These are phyloP conservation scores for Nothocercus julius DNA, from an alignment of 2,113 vertebrate genomes.

Conservation along the genomic window DNA sequence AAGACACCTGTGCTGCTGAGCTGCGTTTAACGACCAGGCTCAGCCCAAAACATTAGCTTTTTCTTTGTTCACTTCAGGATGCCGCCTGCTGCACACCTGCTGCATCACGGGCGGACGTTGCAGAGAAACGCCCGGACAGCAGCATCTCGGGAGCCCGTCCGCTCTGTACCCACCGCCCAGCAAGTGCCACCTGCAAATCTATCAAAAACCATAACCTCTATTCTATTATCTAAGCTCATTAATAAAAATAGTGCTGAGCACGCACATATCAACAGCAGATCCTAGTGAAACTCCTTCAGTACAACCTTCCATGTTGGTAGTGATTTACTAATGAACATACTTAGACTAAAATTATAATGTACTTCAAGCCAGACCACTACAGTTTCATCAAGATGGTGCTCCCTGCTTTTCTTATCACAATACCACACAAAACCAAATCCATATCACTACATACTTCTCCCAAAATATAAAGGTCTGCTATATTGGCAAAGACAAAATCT, in stretches of 20 bases:
- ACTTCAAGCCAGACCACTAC: neutral
- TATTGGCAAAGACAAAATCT: neutral
- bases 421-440: neutral
- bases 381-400: neutral
- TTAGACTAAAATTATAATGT: neutral
- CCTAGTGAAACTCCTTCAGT: neutral
- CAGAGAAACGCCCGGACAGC: neutral
- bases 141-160: accelerated
- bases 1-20: neutral
- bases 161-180: neutral
- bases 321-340: neutral
- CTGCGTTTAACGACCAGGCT: neutral
- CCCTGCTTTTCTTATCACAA: neutral
- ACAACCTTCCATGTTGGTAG: neutral
- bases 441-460: neutral
- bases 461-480: neutral
- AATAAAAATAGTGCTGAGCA: neutral
- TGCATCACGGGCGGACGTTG: accelerated
- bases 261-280: neutral
- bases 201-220: neutral
- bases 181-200: neutral
- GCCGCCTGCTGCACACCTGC: neutral
- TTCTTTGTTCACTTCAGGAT: neutral
- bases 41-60: neutral
- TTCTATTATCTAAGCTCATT: neutral